phyloP scores from a whole-genome alignment of 2,888 invertebrate species.

The Azorinus chamasolen region DNA sequence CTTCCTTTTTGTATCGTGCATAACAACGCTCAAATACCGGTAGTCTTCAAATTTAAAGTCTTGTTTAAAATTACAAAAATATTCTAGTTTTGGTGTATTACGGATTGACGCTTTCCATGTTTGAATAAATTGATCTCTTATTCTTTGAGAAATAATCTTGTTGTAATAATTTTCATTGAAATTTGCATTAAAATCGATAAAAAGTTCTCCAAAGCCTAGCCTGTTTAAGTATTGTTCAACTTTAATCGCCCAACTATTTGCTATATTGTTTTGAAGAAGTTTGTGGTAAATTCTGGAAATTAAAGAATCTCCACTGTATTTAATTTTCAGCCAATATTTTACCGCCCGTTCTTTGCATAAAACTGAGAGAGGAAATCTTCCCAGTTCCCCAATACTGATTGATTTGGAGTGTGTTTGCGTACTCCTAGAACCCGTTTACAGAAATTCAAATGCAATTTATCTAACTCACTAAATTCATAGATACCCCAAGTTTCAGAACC shows the following conservation, averaged over 20 bases:
- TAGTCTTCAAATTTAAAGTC: constrained; percentile 4
- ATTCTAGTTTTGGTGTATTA: not conserved
- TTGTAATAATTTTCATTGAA: not conserved
- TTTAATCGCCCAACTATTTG: not conserved
- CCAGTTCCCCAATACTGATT: no score
- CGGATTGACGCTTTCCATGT: not conserved
- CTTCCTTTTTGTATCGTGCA: not conserved
- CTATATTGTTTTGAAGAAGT: not conserved
- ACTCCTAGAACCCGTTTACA: no score
- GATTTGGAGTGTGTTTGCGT: no score
- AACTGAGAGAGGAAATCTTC: no score
- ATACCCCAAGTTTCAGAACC: no score
- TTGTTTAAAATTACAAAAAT: constrained; percentile 1
- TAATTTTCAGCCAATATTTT: not conserved
- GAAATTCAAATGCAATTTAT: no score
- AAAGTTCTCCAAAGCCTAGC: not conserved
- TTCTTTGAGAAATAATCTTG: not conserved
- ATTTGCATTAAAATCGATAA: no score
- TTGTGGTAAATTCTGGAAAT: not conserved
- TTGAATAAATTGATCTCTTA: not conserved
- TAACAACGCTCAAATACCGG: not conserved
- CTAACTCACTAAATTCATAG: no score
- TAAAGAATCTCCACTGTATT: not conserved
- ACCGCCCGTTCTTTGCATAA: no score
- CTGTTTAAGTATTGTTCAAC: not conserved